phyloP scores from a whole-genome alignment of 1,140 invertebrate species.

The Polypedilum vanderplanki region DNA sequence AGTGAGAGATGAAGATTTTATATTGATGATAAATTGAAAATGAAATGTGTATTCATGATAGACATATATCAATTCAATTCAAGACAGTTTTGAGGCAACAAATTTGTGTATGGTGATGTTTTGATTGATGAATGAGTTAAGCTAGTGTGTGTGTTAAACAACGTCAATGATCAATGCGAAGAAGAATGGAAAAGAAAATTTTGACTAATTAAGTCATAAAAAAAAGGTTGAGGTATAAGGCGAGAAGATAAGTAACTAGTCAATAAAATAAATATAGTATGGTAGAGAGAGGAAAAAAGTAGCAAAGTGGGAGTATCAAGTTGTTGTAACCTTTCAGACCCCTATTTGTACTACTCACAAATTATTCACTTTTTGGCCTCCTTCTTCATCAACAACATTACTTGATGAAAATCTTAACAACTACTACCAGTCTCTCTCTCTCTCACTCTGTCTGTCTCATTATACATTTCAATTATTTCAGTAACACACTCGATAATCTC shows the following conservation, averaged over 20 bases:
- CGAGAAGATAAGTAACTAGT: constrained; percentile 6
- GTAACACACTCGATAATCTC: constrained; percentile 2
- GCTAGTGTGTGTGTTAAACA: constrained; percentile 8
- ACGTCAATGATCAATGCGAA: not conserved
- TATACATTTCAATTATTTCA: constrained; percentile 10
- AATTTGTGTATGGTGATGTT: not conserved
- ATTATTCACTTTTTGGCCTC: not conserved
- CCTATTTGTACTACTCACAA: not conserved
- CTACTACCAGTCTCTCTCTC: too few relatives aligned
- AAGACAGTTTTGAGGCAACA: not conserved
- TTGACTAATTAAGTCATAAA: constrained; percentile 26
- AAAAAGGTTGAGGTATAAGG: not conserved
- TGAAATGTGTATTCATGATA: not conserved
- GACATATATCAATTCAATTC: constrained; percentile 13
- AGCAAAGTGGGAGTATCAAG: constrained; percentile 21
- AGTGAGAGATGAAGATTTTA: not conserved
- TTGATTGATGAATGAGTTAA: constrained; percentile 23
- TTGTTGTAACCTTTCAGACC: constrained; percentile 16
- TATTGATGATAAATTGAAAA: constrained; percentile 6
- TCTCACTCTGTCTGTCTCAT: too few relatives aligned
- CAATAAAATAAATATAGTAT: not conserved
- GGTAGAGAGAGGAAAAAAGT: not conserved
- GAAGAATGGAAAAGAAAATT: constrained; percentile 5
- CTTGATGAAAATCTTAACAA: not conserved
- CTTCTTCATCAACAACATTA: not conserved